Evolutionary conservation across 2,113 vertebrate species (phyloP).

Genomic region (Carlito syrichta): DNA sequence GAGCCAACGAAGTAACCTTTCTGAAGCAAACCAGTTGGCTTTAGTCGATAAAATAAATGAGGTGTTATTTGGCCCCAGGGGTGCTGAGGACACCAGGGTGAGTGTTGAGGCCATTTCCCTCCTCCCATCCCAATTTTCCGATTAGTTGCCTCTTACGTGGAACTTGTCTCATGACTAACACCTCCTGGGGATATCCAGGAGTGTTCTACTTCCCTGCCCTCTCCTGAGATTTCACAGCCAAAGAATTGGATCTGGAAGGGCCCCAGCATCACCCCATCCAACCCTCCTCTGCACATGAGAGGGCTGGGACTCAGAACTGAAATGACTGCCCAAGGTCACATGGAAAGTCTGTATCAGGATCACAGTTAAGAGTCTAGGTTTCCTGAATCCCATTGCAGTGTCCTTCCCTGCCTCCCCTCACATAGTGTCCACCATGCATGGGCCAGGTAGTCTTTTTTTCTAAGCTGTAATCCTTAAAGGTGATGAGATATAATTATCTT

Average conservation of each 20-base stretch:
- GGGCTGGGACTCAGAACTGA: not conserved
- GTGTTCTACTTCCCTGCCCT: not conserved
- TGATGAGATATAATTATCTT: not conserved
- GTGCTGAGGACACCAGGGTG: not conserved
- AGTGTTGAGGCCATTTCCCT: not conserved
- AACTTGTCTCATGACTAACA: not conserved
- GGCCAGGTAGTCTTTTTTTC: not conserved
- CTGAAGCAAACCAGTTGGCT: not conserved
- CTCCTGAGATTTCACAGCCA: not conserved
- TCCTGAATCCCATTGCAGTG: accelerated
- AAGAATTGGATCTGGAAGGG: not conserved
- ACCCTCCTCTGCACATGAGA: accelerated
- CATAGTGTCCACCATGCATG: accelerated
- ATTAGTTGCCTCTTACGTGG: not conserved
- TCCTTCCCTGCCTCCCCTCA: not conserved
- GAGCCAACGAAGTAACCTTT: not conserved
- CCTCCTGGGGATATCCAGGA: not conserved
- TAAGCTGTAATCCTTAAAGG: not conserved
- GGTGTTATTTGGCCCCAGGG: not conserved
- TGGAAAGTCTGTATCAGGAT: too few relatives aligned
- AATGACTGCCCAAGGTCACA: too few relatives aligned
- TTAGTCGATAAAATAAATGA: not conserved
- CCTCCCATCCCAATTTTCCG: not conserved
- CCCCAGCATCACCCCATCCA: not conserved
- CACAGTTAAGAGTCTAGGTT: too few relatives aligned